Evolutionary conservation across 2,113 vertebrate species (phyloP).

Genomic region (Pseudorhombus dupliciocellatus): DNA sequence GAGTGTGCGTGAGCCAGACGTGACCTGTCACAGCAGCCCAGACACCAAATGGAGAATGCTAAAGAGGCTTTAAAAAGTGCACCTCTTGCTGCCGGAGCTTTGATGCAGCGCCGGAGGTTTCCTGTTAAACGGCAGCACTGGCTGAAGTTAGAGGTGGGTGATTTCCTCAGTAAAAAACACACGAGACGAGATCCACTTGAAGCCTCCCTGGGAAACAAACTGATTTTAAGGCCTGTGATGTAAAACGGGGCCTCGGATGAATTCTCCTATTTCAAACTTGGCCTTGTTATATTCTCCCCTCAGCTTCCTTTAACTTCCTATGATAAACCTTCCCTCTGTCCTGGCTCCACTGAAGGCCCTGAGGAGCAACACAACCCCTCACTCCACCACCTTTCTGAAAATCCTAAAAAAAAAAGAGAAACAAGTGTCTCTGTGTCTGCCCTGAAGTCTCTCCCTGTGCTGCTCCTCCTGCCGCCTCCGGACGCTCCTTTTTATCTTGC

Average conservation of each 20-base stretch:
- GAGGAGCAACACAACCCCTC: conserved; percentile 14
- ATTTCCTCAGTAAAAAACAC: conserved; percentile 22
- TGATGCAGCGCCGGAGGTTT: conserved; percentile 39
- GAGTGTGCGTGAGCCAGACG: conserved; percentile 21
- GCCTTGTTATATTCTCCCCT: conserved; percentile 7
- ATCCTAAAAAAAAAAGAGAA: conserved; percentile 3
- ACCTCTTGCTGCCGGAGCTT: conserved; percentile 47
- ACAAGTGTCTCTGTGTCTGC: conserved; percentile 5
- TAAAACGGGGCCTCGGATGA: conserved; percentile 8
- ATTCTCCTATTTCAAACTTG: conserved; percentile 3
- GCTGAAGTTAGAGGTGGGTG: conserved; percentile 1
- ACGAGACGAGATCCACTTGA: neutral
- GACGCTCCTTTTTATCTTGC: conserved; percentile 24
- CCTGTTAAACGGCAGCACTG: conserved; percentile 31
- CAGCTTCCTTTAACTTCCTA: neutral
- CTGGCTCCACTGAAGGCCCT: conserved; percentile 6
- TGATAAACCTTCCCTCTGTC: neutral
- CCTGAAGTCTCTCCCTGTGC: conserved; percentile 26
- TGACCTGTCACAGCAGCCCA: conserved; percentile 51
- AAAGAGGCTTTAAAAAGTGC: conserved; percentile 54
- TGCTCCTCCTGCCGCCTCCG: conserved; percentile 13
- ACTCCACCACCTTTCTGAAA: neutral
- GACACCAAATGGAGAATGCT: conserved; percentile 60
- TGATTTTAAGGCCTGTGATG: conserved; percentile 1
- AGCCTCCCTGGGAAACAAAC: conserved; percentile 7